A percentile compares a stretch with the other conserved stretches of the same genome.
Conservation (phyloP, 1,140 invertebrate species). For the Phthorimaea operculella region DNA sequence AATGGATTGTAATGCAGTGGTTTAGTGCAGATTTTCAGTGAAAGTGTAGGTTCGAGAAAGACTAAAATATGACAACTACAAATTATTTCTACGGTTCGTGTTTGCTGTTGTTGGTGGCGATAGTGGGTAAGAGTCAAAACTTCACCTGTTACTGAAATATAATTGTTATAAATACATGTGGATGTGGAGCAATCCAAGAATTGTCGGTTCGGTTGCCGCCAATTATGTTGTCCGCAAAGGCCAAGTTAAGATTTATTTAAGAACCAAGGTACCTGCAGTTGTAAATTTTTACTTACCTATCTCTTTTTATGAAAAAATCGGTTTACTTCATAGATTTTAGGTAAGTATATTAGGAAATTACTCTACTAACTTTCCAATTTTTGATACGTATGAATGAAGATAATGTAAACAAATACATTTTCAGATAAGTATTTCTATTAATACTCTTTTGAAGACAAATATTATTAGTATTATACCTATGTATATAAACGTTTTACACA, state of each 20-base stretch:
- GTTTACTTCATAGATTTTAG: too few species aligned
- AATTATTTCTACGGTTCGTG: constrained; percentile 40
- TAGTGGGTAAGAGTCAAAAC: constrained; percentile 36
- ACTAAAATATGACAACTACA: constrained; percentile 42
- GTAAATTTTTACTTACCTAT: too few species aligned
- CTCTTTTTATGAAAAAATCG: too few species aligned
- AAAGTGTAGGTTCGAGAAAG: constrained; percentile 46
- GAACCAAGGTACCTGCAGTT: too few species aligned
- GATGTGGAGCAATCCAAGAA: neutral
- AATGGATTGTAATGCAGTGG: constrained; percentile 30
- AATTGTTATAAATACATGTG: neutral
- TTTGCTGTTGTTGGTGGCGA: constrained; percentile 32
- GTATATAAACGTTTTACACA: too few species aligned
- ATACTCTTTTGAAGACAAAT: too few species aligned
- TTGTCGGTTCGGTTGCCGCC: neutral
- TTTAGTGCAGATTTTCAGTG: constrained; percentile 40
- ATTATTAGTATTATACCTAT: too few species aligned
- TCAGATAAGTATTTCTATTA: too few species aligned
- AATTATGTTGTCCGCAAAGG: neutral
- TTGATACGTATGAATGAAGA: too few species aligned
- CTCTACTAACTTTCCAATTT: too few species aligned
- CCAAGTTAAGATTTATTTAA: neutral
- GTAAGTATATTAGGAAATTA: too few species aligned
- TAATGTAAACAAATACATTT: too few species aligned
- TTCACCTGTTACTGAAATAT: neutral